Evolutionary conservation across 2,888 invertebrate genomes (phyloP), one percentile per base, ranked within the genome.

Genomic region (Ellobium chinense): DNA sequence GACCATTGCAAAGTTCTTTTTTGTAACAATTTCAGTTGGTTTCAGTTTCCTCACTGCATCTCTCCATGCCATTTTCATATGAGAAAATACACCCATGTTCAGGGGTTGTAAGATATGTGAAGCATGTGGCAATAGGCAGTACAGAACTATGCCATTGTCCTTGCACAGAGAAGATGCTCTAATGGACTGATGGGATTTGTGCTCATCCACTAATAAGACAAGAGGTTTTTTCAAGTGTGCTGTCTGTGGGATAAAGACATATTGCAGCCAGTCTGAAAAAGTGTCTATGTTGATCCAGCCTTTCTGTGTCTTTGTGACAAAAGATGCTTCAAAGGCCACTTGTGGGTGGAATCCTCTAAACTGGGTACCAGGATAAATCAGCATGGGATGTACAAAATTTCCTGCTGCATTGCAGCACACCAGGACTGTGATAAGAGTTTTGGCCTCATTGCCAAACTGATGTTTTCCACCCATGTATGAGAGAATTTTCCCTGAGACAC

Each of bases 61-160:
- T 14, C n/a, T 58, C 73, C 73, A 73, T 34, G 46, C 73, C 1
- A 18, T 14, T 58, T 73, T 73, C 60, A 73, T 58, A 9, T 34
- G 34, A 3, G 27, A 29, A 58, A 73, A 73, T 3, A 73, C 60
- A 14, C 73, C 73, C n/a, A 73, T 58, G 58, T 73, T 58, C 27
- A 73, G 36, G 2, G 73, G 73, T n/a, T 73, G 73, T 5, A 73
- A 18, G 34, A 73, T 58, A n/a, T 73, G 73, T 3, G 73, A 73
- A 4, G 58, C 24, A 58, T 73, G 73, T 4, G 73, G 56, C 24
- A 56, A 58, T n/a, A 73, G 24, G 21, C 46, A 39, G 36, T 73
- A 73, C 9, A 70, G 60, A 31, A 73, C 54, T 7, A 73, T 60
- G 2, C 34, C n/a, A 31, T 73, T 73, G 14, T 73, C 56, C 12